Conservation (phyloP, 2,113 vertebrate genomes). For the Cyanoliseus patagonus region DNA sequence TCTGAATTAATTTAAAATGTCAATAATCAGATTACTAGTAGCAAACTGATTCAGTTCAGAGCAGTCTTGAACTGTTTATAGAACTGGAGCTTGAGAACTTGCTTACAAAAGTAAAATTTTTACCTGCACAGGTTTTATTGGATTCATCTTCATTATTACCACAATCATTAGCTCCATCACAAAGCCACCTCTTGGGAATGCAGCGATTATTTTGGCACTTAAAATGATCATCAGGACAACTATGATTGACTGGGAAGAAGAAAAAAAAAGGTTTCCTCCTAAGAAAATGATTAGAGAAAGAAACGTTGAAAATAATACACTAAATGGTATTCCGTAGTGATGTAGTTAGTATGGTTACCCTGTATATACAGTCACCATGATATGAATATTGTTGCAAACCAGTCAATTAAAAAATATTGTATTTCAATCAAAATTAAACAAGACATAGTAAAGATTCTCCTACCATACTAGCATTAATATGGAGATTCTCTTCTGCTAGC, state of each 20-base stretch:
- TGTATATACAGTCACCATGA: background rate
- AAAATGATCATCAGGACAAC: constrained; percentile 91
- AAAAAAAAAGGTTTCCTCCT: background rate
- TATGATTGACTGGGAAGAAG: constrained; percentile 85
- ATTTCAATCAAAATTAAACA: background rate
- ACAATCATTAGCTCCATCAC: constrained; percentile 95
- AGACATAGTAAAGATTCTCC: background rate
- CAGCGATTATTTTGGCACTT: constrained; percentile 96
- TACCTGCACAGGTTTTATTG: constrained; percentile 93
- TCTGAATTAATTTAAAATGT: constrained; percentile 3
- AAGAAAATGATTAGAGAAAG: background rate
- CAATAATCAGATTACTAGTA: constrained; percentile 22
- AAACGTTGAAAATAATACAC: background rate
- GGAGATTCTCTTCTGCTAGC: background rate
- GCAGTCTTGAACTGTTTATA: background rate
- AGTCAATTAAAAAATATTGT: background rate
- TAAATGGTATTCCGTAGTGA: background rate
- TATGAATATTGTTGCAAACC: background rate
- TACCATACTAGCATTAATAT: background rate
- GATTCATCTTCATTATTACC: constrained; percentile 92
- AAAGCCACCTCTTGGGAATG: constrained; percentile 96
- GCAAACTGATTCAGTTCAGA: background rate
- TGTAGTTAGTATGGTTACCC: background rate
- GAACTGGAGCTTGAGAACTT: background rate
- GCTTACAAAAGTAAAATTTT: background rate